phyloP scores from a whole-genome alignment of 1,140 invertebrate genomes.

The Bombus soroeensis region DNA sequence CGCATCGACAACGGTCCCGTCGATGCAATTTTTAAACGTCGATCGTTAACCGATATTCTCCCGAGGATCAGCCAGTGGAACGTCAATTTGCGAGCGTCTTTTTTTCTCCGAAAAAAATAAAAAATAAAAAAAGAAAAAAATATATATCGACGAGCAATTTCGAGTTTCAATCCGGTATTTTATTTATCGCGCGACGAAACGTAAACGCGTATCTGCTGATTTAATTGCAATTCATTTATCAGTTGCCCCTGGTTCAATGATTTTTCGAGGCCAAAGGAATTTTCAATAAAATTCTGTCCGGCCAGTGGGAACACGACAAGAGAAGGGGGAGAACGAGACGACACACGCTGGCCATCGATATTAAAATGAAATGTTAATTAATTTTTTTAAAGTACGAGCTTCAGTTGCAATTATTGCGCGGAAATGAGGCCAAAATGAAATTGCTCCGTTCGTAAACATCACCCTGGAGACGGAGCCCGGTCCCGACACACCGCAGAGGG shows the following conservation, averaged over 20 bases:
- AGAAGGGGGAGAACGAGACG: not conserved
- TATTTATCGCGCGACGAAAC: conserved; percentile 2
- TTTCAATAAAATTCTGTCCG: conserved; percentile 16
- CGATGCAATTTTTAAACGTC: conserved; percentile 29
- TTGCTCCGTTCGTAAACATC: conserved; percentile 25
- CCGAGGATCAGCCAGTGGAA: not conserved
- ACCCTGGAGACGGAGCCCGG: not conserved
- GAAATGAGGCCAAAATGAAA: conserved; percentile 32
- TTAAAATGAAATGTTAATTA: conserved; percentile 46
- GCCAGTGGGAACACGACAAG: not conserved
- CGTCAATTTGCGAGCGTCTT: not conserved
- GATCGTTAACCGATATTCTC: not conserved
- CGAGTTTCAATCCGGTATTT: not conserved
- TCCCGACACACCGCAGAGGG: too few species aligned
- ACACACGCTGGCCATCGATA: not conserved
- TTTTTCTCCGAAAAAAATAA: not conserved
- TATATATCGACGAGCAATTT: not conserved
- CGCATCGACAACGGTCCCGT: not conserved
- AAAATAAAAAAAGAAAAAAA: not conserved
- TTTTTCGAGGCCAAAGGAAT: conserved; percentile 17
- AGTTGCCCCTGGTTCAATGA: not conserved
- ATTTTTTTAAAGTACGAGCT: conserved; percentile 24
- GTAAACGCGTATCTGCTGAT: conserved; percentile 7
- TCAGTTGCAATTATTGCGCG: conserved; percentile 14
- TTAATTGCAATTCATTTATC: conserved; percentile 26